phyloP scores from a whole-genome alignment of 1,140 invertebrate genomes.

The Eupeodes corollae region DNA sequence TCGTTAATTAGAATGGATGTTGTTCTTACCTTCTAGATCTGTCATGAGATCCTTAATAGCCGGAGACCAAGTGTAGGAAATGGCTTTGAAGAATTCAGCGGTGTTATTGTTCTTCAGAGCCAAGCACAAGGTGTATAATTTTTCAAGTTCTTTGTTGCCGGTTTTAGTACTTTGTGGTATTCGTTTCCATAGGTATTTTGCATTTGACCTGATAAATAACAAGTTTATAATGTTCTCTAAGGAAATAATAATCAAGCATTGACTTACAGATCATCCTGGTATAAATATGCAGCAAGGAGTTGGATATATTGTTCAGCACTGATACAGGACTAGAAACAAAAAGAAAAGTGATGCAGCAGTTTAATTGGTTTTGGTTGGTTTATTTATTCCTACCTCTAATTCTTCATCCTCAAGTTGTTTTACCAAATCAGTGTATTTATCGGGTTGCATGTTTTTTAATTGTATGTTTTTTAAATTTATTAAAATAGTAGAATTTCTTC shows the following conservation, averaged over 20 bases:
- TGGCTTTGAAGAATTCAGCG: slow-evolving; percentile 21
- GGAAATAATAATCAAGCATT: background rate
- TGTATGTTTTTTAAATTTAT: background rate
- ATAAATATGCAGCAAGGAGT: slow-evolving; percentile 24
- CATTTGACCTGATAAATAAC: background rate
- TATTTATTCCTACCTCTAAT: slow-evolving; percentile 11
- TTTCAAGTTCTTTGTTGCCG: slow-evolving; percentile 19
- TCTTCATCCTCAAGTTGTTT: slow-evolving; percentile 17
- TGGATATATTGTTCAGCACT: slow-evolving; percentile 17
- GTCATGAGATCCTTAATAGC: slow-evolving; percentile 14
- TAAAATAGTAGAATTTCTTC: slow-evolving; percentile 3
- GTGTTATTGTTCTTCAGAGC: slow-evolving; percentile 23
- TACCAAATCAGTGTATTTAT: slow-evolving; percentile 18
- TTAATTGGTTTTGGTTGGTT: background rate
- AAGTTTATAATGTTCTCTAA: background rate
- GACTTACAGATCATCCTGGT: slow-evolving; percentile 21
- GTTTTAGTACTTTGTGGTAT: slow-evolving; percentile 16
- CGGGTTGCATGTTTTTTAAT: slow-evolving; percentile 18
- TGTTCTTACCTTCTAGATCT: slow-evolving; percentile 15
- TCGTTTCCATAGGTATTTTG: slow-evolving; percentile 18
- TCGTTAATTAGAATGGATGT: background rate
- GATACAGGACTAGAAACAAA: slow-evolving; percentile 13
- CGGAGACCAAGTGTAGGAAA: slow-evolving; percentile 24
- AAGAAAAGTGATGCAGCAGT: background rate
- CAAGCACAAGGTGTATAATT: slow-evolving; percentile 18